phyloP scores from a whole-genome alignment of 1,140 invertebrate genomes.

The Araneus ventricosus region DNA sequence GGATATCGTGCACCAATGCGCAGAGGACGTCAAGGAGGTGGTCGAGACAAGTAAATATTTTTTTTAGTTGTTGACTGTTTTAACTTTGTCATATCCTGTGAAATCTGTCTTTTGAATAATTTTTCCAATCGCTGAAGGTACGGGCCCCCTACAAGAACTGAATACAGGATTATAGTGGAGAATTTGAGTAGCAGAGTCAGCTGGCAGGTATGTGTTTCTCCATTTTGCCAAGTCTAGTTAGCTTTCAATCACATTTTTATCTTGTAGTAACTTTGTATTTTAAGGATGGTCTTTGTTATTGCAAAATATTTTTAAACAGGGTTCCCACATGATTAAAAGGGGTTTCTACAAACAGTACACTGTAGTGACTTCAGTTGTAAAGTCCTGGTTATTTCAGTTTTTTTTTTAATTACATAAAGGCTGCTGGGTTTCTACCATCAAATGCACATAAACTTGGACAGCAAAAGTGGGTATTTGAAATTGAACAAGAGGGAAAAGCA shows the following conservation, averaged over 20 bases:
- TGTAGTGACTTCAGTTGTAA: no score
- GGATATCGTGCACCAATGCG: constrained; percentile 65
- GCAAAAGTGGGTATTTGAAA: no score
- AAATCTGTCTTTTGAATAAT: constrained; percentile 76
- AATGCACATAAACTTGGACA: no score
- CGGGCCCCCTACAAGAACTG: constrained; percentile 97
- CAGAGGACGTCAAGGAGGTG: constrained; percentile 40
- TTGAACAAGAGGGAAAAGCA: no score
- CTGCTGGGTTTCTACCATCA: no score
- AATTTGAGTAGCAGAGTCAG: constrained; percentile 98
- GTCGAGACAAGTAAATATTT: constrained; percentile 73
- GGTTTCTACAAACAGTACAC: no score
- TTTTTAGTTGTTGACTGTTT: neutral
- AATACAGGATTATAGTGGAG: constrained; percentile 97
- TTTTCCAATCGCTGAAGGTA: constrained; percentile 86
- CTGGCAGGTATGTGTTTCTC: constrained; percentile 93
- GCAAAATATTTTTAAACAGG: no score
- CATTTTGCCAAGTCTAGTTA: neutral
- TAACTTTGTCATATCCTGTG: neutral
- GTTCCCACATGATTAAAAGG: no score
- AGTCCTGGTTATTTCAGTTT: no score
- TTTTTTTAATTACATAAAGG: no score
- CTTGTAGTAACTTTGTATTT: neutral
- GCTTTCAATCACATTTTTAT: neutral
- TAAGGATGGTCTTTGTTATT: no score